Percentiles rank a stretch among this genome's conserved stretches.
These are phyloP conservation scores for Gymnothorax reevesii DNA, from an alignment of 2,797 vertebrate genomes.

Conservation along the genomic window DNA sequence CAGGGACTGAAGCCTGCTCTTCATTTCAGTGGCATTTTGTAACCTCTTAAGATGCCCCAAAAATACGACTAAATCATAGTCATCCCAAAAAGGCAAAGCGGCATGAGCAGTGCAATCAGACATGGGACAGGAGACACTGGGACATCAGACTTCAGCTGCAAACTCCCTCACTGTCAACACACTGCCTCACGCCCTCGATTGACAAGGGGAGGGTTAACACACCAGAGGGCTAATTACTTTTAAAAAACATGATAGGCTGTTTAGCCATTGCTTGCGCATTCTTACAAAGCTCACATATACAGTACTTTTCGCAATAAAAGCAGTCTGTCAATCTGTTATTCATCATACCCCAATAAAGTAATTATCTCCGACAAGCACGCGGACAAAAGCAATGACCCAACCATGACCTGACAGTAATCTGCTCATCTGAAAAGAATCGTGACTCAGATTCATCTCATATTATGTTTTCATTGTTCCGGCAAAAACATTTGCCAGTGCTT, in stretches of 20 bases:
- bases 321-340: neutral
- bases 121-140: neutral
- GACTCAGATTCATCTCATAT: neutral
- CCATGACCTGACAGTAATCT: neutral
- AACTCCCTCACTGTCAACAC: neutral
- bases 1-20: neutral
- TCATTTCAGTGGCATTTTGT: neutral
- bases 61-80: neutral
- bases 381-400: neutral
- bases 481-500: too few species aligned
- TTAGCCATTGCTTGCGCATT: neutral
- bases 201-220: neutral
- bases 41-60: neutral
- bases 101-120: neutral
- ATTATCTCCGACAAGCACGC: neutral
- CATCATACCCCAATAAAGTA: neutral
- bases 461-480: neutral
- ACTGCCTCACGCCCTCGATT: neutral
- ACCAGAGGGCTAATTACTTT: too few species aligned
- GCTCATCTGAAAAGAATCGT: neutral
- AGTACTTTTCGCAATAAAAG: neutral
- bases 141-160: neutral
- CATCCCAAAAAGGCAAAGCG: neutral
- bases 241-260: neutral
- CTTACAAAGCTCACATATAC: neutral